These are phyloP conservation scores for Sturnira hondurensis DNA, from an alignment of 2,113 vertebrate genomes.

Conservation along the genomic window DNA sequence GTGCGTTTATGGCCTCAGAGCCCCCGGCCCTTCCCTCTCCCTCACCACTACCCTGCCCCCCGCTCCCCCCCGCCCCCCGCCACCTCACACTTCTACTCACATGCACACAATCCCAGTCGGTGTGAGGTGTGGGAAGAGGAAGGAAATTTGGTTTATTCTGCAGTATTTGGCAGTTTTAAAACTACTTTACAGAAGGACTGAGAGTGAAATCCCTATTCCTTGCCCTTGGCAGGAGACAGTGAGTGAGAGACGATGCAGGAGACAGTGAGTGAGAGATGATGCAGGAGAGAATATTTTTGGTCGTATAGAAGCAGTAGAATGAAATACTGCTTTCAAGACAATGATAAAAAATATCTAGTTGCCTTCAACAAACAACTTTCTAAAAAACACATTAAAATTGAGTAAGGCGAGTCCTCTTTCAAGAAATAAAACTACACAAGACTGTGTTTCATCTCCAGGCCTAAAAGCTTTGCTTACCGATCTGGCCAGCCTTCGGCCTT, in stretches of 20 bases:
- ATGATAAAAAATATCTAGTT: background rate
- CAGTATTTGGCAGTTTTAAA: slow-evolving; percentile 28
- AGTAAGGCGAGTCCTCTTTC: background rate
- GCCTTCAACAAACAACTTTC: background rate
- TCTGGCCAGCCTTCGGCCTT: background rate
- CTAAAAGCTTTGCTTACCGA: background rate
- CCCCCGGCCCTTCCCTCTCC: background rate
- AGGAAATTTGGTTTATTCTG: slow-evolving; percentile 34
- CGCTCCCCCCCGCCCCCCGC: background rate
- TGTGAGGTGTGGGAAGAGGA: slow-evolving; percentile 2
- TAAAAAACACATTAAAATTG: background rate
- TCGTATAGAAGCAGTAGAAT: background rate
- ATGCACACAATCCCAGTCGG: too few species aligned
- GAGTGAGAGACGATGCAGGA: background rate
- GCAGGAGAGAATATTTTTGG: background rate
- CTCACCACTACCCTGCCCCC: background rate
- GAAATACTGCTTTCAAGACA: slow-evolving; percentile 1
- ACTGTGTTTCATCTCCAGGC: background rate
- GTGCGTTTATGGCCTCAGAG: background rate
- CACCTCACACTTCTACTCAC: background rate
- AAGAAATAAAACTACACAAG: background rate
- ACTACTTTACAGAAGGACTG: slow-evolving; percentile 52
- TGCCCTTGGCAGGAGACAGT: background rate
- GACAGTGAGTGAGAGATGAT: background rate
- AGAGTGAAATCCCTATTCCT: slow-evolving; percentile 67